Evolutionary conservation across 1,140 invertebrate genomes (phyloP).

Genomic region (Chelonus insularis): DNA sequence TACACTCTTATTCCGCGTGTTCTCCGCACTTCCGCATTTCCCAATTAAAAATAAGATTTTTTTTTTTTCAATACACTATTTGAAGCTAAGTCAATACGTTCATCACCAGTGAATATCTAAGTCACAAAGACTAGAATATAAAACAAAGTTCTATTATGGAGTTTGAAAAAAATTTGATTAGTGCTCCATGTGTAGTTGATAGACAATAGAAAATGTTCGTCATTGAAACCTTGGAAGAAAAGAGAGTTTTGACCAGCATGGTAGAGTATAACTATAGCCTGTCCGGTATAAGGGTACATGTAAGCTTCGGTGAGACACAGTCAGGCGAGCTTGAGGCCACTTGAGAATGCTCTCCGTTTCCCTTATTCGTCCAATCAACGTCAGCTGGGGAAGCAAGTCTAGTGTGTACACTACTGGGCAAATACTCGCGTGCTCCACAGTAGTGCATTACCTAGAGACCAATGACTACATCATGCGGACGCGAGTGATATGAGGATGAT

Average conservation of each 20-base stretch:
- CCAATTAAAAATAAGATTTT: not conserved
- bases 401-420: conserved; percentile 56
- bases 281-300: conserved; percentile 24
- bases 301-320: conserved; percentile 24
- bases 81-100: too few species aligned
- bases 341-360: conserved; percentile 53
- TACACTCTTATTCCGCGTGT: not conserved
- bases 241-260: not conserved
- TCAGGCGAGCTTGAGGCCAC: conserved; percentile 31
- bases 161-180: too few species aligned
- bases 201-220: too few species aligned
- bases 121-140: too few species aligned
- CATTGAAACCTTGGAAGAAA: too few species aligned
- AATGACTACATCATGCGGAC: conserved; percentile 54
- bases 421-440: conserved; percentile 54
- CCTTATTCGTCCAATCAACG: conserved; percentile 62
- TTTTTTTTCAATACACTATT: too few species aligned
- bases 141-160: too few species aligned
- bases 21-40: not conserved
- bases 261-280: not conserved
- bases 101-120: too few species aligned
- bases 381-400: conserved; percentile 58
- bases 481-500: conserved; percentile 20
- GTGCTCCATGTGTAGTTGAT: too few species aligned
- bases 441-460: conserved; percentile 52